These are phyloP conservation scores for Apocheima hispidaria DNA, from an alignment of 2,888 invertebrate genomes.

Conservation along the genomic window DNA sequence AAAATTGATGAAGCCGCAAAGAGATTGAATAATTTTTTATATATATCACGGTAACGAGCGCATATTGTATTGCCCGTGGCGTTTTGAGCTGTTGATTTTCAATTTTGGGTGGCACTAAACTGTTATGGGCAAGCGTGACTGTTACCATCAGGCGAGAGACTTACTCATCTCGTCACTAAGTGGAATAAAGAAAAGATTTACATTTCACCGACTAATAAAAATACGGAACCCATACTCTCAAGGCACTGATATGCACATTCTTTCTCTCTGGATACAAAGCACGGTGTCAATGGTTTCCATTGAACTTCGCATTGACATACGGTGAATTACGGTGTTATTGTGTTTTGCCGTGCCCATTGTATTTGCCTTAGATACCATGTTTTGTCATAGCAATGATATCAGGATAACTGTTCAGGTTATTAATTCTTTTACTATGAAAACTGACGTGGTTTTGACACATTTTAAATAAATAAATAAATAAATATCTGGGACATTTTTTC, in stretches of 20 bases:
- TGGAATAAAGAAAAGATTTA: no score
- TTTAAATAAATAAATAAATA: no score
- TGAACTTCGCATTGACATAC: slow-evolving; percentile 18
- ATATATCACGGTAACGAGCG: no score
- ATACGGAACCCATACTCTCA: slow-evolving; percentile 5
- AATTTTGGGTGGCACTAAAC: no score
- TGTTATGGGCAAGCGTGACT: no score
- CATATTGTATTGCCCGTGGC: no score
- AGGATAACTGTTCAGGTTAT: slow-evolving; percentile 17
- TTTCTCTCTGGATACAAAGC: neutral
- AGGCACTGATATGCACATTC: slow-evolving; percentile 10
- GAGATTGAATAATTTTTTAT: no score
- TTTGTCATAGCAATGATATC: neutral
- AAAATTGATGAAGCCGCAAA: no score
- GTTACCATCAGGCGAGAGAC: no score
- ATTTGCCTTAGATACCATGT: neutral
- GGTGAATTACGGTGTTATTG: slow-evolving; percentile 13
- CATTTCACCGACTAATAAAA: neutral
- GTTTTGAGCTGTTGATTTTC: no score
- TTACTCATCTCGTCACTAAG: no score
- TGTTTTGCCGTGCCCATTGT: slow-evolving; percentile 8
- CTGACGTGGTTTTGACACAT: neutral
- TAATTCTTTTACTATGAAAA: slow-evolving; percentile 14
- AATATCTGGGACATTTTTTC: no score
- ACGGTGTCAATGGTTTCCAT: slow-evolving; percentile 10